These are phyloP conservation scores for Diplodus sargus DNA, from an alignment of 2,797 vertebrate species.

Conservation along the genomic window DNA sequence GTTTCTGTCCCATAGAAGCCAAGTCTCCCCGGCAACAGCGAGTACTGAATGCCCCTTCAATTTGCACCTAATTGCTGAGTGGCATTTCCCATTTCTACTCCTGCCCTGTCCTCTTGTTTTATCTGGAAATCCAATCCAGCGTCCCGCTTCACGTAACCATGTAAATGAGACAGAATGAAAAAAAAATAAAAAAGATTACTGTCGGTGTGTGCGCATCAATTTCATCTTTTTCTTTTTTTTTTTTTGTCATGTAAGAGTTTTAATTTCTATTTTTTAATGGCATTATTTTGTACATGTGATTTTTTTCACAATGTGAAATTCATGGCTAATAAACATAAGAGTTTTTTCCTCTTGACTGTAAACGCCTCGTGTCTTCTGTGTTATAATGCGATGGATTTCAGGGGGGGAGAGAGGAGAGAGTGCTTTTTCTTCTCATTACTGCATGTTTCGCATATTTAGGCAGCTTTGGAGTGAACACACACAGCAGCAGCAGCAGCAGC, in stretches of 20 bases:
- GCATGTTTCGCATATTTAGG: slow-evolving; percentile 78
- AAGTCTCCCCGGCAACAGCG: slow-evolving; percentile 90
- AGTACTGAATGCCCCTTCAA: slow-evolving; percentile 91
- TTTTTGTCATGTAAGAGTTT: slow-evolving; percentile 74
- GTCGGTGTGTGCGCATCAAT: slow-evolving; percentile 70
- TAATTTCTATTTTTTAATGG: slow-evolving; percentile 85
- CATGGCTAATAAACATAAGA: slow-evolving; percentile 97
- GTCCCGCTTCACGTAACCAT: slow-evolving; percentile 62
- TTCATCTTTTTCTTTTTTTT: slow-evolving; percentile 20
- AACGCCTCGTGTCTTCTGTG: slow-evolving; percentile 17
- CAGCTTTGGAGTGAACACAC: slow-evolving; percentile 65
- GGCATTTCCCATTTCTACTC: slow-evolving; percentile 83
- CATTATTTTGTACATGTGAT: slow-evolving; percentile 94
- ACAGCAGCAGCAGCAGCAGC: slow-evolving; percentile 40
- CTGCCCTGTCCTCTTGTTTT: slow-evolving; percentile 53
- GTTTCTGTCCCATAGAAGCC: slow-evolving; percentile 85
- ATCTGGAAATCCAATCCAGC: slow-evolving; percentile 31
- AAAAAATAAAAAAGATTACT: slow-evolving; percentile 43
- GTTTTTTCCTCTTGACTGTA: slow-evolving; percentile 92
- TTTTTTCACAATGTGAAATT: slow-evolving; percentile 99
- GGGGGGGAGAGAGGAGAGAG: slow-evolving; percentile 2
- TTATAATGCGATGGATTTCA: background rate
- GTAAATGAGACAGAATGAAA: slow-evolving; percentile 60
- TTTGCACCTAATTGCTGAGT: slow-evolving; percentile 89
- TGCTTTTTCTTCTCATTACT: slow-evolving; percentile 53